A percentile compares a stretch with the other conserved stretches of the same genome.
These are phyloP conservation scores for Melanotaenia trifasciata DNA, from an alignment of 2,797 vertebrate species.

Conservation along the genomic window DNA sequence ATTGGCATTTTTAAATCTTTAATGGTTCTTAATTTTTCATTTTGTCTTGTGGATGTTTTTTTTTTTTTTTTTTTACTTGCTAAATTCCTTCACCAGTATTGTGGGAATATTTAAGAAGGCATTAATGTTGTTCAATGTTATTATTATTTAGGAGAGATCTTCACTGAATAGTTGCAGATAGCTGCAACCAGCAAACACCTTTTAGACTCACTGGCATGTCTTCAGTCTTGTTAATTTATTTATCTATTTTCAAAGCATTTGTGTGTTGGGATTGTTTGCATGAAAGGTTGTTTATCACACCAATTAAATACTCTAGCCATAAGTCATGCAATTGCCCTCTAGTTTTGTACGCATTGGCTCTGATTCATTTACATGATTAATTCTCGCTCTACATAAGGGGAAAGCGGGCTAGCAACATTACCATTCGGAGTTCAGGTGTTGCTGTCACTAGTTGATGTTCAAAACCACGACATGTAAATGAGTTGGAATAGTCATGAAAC, in stretches of 20 bases:
- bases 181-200: conserved; percentile 45
- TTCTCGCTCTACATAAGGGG: conserved; percentile 37
- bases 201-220: conserved; percentile 35
- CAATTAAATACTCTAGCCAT: conserved; percentile 69
- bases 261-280: conserved; percentile 59
- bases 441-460: conserved; percentile 15
- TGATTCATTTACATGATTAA: conserved; percentile 70
- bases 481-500: conserved; percentile 20
- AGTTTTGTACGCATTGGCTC: conserved; percentile 50
- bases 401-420: conserved; percentile 22
- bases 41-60: conserved; percentile 60
- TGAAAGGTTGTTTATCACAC: conserved; percentile 67
- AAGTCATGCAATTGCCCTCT: conserved; percentile 63
- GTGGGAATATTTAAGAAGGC: conserved; percentile 55
- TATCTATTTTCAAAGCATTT: conserved; percentile 28
- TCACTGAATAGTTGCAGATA: conserved; percentile 40
- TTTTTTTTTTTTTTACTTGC: conserved; percentile 6
- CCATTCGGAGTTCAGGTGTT: conserved; percentile 27
- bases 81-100: conserved; percentile 46
- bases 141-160: conserved; percentile 66
- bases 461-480: conserved; percentile 19
- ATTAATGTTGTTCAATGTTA: conserved; percentile 57
- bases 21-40: conserved; percentile 78
- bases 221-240: conserved; percentile 12
- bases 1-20: conserved; percentile 83